phyloP scores from a whole-genome alignment of 2,888 invertebrate species.

The Nudaria mundana region DNA sequence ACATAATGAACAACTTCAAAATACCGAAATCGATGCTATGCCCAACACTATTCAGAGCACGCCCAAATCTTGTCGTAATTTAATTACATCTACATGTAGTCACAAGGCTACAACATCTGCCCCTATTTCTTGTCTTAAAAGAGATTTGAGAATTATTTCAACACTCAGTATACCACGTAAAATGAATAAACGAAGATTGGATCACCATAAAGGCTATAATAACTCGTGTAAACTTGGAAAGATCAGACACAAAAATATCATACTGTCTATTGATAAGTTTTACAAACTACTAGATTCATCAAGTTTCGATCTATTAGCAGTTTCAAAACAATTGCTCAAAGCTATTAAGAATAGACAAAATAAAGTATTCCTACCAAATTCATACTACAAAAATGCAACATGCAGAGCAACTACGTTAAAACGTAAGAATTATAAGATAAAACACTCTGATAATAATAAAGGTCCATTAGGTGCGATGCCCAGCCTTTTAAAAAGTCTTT shows the following conservation, averaged over 20 bases:
- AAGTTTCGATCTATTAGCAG: slow-evolving; percentile 45
- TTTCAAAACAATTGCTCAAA: slow-evolving; percentile 51
- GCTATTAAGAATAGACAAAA: slow-evolving; percentile 33
- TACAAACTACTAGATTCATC: slow-evolving; percentile 36
- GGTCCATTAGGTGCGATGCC: slow-evolving; percentile 32
- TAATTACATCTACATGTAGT: neutral
- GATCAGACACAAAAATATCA: slow-evolving; percentile 32
- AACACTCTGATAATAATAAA: slow-evolving; percentile 9
- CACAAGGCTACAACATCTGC: slow-evolving; percentile 32
- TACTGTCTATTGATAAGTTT: slow-evolving; percentile 31
- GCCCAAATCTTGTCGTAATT: slow-evolving; percentile 1
- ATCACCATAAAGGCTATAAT: slow-evolving; percentile 16
- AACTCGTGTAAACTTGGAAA: slow-evolving; percentile 29
- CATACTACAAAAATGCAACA: slow-evolving; percentile 32
- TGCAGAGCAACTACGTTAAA: slow-evolving; percentile 22
- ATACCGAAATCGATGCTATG: slow-evolving; percentile 35
- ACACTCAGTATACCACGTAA: slow-evolving; percentile 64
- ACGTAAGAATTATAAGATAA: slow-evolving; percentile 7
- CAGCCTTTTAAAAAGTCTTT: slow-evolving; percentile 48
- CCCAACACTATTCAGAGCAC: slow-evolving; percentile 30
- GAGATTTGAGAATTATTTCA: slow-evolving; percentile 52
- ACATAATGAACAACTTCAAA: slow-evolving; percentile 32
- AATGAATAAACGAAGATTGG: slow-evolving; percentile 29
- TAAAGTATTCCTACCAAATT: slow-evolving; percentile 37
- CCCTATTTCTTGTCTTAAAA: slow-evolving; percentile 46